Conservation (phyloP, 2,797 vertebrate genomes). For the Leptodactylus fallax region DNA sequence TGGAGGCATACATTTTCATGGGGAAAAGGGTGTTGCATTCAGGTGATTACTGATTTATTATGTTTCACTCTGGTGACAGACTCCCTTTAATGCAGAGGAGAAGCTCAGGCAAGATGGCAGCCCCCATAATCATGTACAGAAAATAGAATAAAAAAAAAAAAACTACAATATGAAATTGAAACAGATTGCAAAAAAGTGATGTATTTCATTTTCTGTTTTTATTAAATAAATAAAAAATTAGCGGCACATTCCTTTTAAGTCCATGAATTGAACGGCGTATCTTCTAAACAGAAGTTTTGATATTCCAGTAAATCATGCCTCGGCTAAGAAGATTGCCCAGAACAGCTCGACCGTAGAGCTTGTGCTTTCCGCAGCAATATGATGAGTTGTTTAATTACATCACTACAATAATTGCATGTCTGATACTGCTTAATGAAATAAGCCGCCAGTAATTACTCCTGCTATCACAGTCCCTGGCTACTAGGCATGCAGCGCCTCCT, state of each 20-base stretch:
- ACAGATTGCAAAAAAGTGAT: too few relatives aligned
- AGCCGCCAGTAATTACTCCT: slow-evolving; percentile 66
- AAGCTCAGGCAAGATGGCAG: too few relatives aligned
- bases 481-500: slow-evolving; percentile 51
- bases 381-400: slow-evolving; percentile 69
- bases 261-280: slow-evolving; percentile 61
- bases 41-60: too few relatives aligned
- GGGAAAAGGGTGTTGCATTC: too few relatives aligned
- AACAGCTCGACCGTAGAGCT: slow-evolving; percentile 56
- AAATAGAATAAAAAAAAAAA: too few relatives aligned
- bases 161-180: too few relatives aligned
- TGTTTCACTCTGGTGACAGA: too few relatives aligned
- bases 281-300: slow-evolving; percentile 56
- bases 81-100: too few relatives aligned
- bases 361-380: slow-evolving; percentile 65
- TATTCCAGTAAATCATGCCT: slow-evolving; percentile 57
- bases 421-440: slow-evolving; percentile 63
- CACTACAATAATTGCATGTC: slow-evolving; percentile 65
- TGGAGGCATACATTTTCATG: too few relatives aligned
- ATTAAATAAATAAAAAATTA: too few relatives aligned
- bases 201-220: too few relatives aligned
- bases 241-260: slow-evolving; percentile 15
- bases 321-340: slow-evolving; percentile 60
- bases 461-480: slow-evolving; percentile 63
- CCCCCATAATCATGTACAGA: too few relatives aligned